These are phyloP conservation scores for Actinernus sp. DNA, from an alignment of 92 coral and sea anemone species.

Conservation along the genomic window DNA sequence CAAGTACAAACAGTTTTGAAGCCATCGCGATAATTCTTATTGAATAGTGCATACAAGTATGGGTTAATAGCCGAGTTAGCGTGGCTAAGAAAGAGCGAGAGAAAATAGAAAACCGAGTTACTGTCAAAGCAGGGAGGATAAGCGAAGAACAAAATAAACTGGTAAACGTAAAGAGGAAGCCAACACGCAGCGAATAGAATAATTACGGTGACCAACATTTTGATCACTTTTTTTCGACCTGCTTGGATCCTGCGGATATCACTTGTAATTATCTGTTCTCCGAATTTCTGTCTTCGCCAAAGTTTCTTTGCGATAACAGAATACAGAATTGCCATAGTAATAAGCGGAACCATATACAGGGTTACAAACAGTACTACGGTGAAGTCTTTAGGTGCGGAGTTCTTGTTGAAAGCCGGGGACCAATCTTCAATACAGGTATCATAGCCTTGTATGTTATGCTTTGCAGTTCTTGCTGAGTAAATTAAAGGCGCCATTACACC, in stretches of 20 bases:
- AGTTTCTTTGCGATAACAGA: conserved; percentile 68
- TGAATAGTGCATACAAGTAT: conserved; percentile 75
- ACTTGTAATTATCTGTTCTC: conserved; percentile 53
- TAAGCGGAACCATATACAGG: conserved; percentile 69
- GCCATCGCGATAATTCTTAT: conserved; percentile 78
- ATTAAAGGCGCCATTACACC: conserved; percentile 81
- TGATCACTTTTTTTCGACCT: conserved; percentile 72
- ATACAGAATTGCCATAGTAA: conserved; percentile 75
- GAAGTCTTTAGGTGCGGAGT: conserved; percentile 68
- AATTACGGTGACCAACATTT: conserved; percentile 78
- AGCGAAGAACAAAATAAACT: conserved; percentile 69
- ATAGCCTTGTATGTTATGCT: conserved; percentile 19
- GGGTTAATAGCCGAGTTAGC: conserved; percentile 86
- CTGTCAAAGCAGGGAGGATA: conserved; percentile 29
- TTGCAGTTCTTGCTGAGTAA: conserved; percentile 66
- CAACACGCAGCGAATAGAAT: conserved; percentile 74
- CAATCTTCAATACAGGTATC: conserved; percentile 76
- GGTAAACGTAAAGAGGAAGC: conserved; percentile 79
- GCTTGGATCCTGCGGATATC: conserved; percentile 52
- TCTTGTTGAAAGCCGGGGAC: conserved; percentile 68
- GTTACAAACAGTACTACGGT: conserved; percentile 71
- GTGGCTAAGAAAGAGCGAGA: conserved; percentile 78
- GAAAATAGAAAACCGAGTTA: conserved; percentile 58
- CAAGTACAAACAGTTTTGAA: conserved; percentile 75
- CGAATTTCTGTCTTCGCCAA: conserved; percentile 73